Conservation (phyloP, 30 jellyfish, hydroid and myxozoan species). For the Aurelia aurita complex sp. Pacific region DNA sequence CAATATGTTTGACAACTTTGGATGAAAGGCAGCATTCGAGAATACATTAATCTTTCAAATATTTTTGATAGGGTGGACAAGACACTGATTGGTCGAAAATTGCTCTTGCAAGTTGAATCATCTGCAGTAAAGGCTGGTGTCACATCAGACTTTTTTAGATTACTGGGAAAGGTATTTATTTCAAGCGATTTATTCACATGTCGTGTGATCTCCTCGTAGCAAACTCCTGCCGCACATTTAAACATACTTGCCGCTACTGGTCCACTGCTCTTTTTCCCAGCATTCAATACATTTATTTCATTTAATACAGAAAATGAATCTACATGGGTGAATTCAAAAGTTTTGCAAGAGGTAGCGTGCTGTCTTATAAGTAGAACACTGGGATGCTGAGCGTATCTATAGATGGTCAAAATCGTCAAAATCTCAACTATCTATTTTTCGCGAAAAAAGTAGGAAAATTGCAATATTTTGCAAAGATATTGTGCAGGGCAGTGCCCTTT, state of each 20-base stretch:
- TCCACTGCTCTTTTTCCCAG: slow-evolving; percentile 22
- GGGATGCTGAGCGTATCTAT: too few species aligned
- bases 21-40: slow-evolving; percentile 18
- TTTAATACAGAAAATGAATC: too few species aligned
- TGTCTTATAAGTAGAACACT: too few species aligned
- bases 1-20: not conserved
- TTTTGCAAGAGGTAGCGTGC: too few species aligned
- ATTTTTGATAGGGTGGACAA: slow-evolving; percentile 3
- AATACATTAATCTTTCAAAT: slow-evolving; percentile 14
- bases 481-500: too few species aligned
- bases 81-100: slow-evolving; percentile 5
- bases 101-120: not conserved
- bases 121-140: slow-evolving; percentile 2
- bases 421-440: too few species aligned
- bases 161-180: slow-evolving; percentile 1
- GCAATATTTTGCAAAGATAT: too few species aligned
- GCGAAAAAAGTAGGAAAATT: too few species aligned
- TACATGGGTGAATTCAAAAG: too few species aligned
- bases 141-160: slow-evolving; percentile 3
- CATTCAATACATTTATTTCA: not conserved
- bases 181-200: not conserved
- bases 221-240: not conserved
- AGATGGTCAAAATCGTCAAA: too few species aligned
- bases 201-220: slow-evolving; percentile 7
- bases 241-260: slow-evolving; percentile 1